Evolutionary conservation across 2,113 vertebrate genomes (phyloP).

Genomic region (Ophiodon elongatus): DNA sequence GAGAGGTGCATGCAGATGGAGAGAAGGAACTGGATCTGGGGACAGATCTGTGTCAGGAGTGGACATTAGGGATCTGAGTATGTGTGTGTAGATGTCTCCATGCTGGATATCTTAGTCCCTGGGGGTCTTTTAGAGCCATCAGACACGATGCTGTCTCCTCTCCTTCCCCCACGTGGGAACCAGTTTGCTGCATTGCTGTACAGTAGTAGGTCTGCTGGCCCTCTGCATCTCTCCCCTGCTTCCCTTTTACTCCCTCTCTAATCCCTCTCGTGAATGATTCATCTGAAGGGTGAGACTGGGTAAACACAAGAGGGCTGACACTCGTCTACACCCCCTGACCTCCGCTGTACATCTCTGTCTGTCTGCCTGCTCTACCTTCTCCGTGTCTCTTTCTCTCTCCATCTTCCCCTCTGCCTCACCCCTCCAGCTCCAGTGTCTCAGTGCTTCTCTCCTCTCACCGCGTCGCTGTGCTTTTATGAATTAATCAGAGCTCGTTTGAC

Average conservation of each 20-base stretch:
- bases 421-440: conserved; percentile 43
- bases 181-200: conserved; percentile 54
- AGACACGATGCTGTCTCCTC: conserved; percentile 20
- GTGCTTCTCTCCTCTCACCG: conserved; percentile 39
- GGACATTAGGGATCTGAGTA: background rate
- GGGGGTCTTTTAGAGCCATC: conserved; percentile 38
- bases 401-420: background rate
- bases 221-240: conserved; percentile 24
- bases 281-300: conserved; percentile 48
- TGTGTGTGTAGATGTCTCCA: conserved; percentile 26
- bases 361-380: conserved; percentile 9
- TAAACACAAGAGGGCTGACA: conserved; percentile 58
- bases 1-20: conserved; percentile 25
- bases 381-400: background rate
- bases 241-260: conserved; percentile 35
- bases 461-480: conserved; percentile 49
- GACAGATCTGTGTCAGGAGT: background rate
- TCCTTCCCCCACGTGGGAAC: conserved; percentile 1
- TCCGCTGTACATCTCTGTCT: conserved; percentile 30
- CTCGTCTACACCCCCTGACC: conserved; percentile 33
- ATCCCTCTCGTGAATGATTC: conserved; percentile 57
- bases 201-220: background rate
- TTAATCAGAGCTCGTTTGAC: conserved; percentile 55
- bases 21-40: conserved; percentile 21
- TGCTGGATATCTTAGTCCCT: conserved; percentile 19